Evolutionary conservation across 2,113 vertebrate genomes (phyloP).

Genomic region (Pica pica): DNA sequence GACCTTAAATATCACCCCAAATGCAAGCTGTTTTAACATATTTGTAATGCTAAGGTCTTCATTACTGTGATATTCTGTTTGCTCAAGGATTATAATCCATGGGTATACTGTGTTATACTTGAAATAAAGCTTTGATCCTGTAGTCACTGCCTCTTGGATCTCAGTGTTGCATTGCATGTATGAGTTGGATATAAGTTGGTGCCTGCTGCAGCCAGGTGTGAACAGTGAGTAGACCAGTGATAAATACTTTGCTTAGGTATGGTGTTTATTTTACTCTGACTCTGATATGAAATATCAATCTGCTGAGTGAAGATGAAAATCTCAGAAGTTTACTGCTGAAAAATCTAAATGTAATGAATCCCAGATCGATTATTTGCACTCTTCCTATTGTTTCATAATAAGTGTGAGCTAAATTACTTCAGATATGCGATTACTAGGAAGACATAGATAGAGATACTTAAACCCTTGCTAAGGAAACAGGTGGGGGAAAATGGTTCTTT

Average conservation of each 20-base stretch:
- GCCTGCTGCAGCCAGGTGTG: not conserved
- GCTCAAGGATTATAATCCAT: slow-evolving; percentile 18
- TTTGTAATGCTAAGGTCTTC: slow-evolving; percentile 45
- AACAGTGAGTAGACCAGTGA: not conserved
- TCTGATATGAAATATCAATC: not conserved
- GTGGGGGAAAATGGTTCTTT: not conserved
- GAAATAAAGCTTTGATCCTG: slow-evolving; percentile 40
- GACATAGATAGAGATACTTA: not conserved
- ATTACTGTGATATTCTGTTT: slow-evolving; percentile 26
- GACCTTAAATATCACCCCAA: slow-evolving; percentile 47
- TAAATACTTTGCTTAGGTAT: not conserved
- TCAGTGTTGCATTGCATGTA: not conserved
- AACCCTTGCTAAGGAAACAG: not conserved
- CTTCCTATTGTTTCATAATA: not conserved
- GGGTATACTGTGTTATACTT: not conserved
- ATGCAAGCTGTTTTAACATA: slow-evolving; percentile 60
- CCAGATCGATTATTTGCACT: not conserved
- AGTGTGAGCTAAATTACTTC: not conserved
- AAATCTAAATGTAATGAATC: not conserved
- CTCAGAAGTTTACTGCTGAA: not conserved
- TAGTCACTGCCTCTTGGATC: not conserved
- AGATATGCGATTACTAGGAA: not conserved
- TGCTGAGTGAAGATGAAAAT: not conserved
- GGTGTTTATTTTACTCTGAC: not conserved
- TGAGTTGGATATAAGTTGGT: not conserved